phyloP scores from a whole-genome alignment of 2,888 invertebrate species.

The Lamellibrachia satsuma region DNA sequence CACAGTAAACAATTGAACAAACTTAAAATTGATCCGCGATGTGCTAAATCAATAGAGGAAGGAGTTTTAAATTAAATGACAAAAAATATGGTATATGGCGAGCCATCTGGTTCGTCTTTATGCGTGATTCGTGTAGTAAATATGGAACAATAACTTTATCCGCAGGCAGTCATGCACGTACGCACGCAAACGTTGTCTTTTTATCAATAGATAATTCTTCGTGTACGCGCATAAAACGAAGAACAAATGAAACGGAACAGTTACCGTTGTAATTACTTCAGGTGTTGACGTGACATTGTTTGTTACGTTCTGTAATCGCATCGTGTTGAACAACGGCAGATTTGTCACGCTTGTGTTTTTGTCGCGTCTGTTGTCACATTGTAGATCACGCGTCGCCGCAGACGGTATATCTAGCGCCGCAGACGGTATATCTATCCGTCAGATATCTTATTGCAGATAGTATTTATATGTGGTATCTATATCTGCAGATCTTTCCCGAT shows the following conservation, averaged over 20 bases:
- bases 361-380: not conserved
- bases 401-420: not conserved
- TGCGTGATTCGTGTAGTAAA: not conserved
- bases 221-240: not conserved
- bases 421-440: not conserved
- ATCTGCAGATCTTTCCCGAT: not conserved
- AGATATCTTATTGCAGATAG: not conserved
- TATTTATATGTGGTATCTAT: not conserved
- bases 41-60: no score
- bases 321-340: not conserved
- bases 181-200: not conserved
- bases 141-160: not conserved
- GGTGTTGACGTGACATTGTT: not conserved
- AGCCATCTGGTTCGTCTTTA: not conserved
- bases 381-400: not conserved
- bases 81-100: not conserved
- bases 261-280: not conserved
- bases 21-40: no score
- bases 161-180: not conserved
- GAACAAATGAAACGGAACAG: not conserved
- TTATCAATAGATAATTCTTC: not conserved
- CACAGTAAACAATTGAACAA: no score
- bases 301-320: not conserved
- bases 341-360: slow-evolving; percentile 4
- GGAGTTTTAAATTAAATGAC: not conserved